These are phyloP conservation scores for Cephus rjabovi DNA, from an alignment of 2,888 invertebrate species.

Conservation along the genomic window DNA sequence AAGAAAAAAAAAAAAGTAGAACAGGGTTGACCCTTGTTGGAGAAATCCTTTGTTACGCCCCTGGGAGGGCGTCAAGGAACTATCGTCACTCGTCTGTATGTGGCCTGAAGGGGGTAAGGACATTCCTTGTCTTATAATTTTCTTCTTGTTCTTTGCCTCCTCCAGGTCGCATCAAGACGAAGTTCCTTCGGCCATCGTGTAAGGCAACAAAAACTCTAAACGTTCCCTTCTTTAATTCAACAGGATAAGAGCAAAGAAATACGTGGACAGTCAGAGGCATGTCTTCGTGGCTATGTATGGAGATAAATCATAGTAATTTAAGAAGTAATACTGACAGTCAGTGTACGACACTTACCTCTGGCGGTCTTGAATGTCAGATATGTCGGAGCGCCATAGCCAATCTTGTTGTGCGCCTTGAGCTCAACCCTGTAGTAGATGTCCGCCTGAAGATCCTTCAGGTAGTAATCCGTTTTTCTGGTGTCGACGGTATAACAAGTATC, in stretches of 20 bases:
- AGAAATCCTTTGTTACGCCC: constrained; percentile 24
- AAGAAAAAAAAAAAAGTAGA: neutral
- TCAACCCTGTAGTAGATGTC: constrained; percentile 88
- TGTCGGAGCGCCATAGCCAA: constrained; percentile 85
- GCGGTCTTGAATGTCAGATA: constrained; percentile 86
- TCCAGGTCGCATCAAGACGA: constrained; percentile 32
- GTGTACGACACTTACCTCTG: constrained; percentile 78
- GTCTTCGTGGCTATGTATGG: neutral
- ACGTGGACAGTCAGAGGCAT: neutral
- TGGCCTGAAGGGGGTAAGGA: constrained; percentile 10
- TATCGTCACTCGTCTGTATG: neutral
- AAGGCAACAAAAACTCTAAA: constrained; percentile 28
- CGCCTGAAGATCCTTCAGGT: constrained; percentile 77
- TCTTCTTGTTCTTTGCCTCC: constrained; percentile 23
- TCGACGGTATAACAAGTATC: constrained; percentile 72
- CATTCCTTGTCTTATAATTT: constrained; percentile 9
- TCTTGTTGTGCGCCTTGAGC: constrained; percentile 85
- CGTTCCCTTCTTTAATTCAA: neutral
- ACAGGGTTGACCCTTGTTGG: constrained; percentile 41
- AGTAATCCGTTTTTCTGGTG: constrained; percentile 74
- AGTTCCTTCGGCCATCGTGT: neutral
- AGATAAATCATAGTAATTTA: neutral
- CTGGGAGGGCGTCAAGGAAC: neutral
- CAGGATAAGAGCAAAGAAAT: neutral
- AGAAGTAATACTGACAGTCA: neutral